Conservation (phyloP, 1,140 invertebrate genomes). For the Drosophila yakuba region DNA sequence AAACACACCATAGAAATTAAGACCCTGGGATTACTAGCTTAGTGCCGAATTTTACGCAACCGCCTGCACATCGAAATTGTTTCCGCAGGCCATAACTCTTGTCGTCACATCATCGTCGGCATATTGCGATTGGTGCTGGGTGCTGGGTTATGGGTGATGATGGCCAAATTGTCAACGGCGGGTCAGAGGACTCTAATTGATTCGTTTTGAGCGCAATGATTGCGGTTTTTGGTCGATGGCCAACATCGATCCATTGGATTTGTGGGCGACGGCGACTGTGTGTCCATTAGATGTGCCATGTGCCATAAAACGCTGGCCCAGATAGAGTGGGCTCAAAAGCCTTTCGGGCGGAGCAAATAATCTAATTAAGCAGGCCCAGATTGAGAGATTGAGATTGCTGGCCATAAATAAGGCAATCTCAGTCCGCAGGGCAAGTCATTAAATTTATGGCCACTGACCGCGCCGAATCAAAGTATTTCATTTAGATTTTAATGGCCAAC, state of each 20-base stretch:
- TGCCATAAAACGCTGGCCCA: conserved; percentile 58
- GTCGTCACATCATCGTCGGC: background rate
- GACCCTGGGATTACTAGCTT: conserved; percentile 22
- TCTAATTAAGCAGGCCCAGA: conserved; percentile 61
- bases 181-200: conserved; percentile 54
- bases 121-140: background rate
- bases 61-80: conserved; percentile 28
- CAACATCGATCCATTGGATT: conserved; percentile 40
- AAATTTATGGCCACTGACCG: conserved; percentile 71
- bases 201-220: conserved; percentile 56
- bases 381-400: conserved; percentile 21
- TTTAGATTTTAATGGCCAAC: conserved; percentile 72
- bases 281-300: conserved; percentile 63
- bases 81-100: conserved; percentile 37
- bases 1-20: conserved; percentile 9
- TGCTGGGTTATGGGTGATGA: background rate
- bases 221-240: conserved; percentile 49
- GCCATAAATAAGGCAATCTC: conserved; percentile 74
- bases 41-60: conserved; percentile 37
- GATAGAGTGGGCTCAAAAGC: conserved; percentile 13
- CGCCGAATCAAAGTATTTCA: conserved; percentile 70
- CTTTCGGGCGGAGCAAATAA: conserved; percentile 52
- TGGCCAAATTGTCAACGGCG: background rate
- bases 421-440: conserved; percentile 67
- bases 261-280: conserved; percentile 10